Evolutionary conservation across 2,888 invertebrate species (phyloP), one percentile per base, ranked within the genome.

Genomic region (Platynereis dumerilii): DNA sequence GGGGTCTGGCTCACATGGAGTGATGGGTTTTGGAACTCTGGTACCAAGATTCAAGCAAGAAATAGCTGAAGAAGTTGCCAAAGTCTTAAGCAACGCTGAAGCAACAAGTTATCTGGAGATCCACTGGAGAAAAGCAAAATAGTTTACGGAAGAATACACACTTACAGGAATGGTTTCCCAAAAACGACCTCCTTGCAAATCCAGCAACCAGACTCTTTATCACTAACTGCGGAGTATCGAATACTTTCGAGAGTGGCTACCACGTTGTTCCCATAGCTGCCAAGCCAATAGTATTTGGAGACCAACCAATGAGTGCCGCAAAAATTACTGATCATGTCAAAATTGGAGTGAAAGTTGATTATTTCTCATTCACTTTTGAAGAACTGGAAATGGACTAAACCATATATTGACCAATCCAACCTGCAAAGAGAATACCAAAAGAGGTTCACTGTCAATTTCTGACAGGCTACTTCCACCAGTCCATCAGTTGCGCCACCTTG

Each of bases 101-200:
- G 1, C 62, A 62, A 28, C 55, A 62, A 22, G 62, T 62, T 2
- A n/a, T 62, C 22, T 62, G 62, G 62, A 27, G 57, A n/a, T 54
- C 55, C 28, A 27, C 56, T 3, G 62, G 62, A 2, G 20, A 20
- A 12, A 26, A 1, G 12, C 62, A 55, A 2, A 27, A 62, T 17
- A 12, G 22, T n/a, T 45, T 62, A 5, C 29, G 56, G 17, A 34
- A 26, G 5, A 62, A 62, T 29, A 62, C 62, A 17, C 24, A 26
- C 24, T 28, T 62, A 27, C 28, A 28, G 29, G 45, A 44, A n/a
- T 62, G 62, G 62, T 27, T 57, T 29, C 62, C 62, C 12, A 55
- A 62, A 24, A 62, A 62, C 20, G 57, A 62, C 24, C 15, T 62
- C 7, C 52, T 62, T 10, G 62, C 56, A 15, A 44, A 62, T 29